phyloP scores from a whole-genome alignment of 2,113 vertebrate genomes.

The Rhegmatorhina hoffmannsi region DNA sequence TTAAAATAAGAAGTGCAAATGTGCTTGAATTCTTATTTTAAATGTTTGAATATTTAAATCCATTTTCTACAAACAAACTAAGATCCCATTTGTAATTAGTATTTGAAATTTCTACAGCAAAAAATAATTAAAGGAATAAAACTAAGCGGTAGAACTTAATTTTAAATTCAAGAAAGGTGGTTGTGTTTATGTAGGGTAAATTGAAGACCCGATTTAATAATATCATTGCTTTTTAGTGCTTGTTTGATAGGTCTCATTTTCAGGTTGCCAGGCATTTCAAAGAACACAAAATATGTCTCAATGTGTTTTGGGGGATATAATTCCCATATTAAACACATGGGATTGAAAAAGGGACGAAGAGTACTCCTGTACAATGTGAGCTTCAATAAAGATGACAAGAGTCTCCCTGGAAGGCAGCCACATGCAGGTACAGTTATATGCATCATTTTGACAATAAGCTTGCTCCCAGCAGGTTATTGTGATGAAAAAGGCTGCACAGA shows the following conservation, averaged over 20 bases:
- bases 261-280: slow-evolving; percentile 10
- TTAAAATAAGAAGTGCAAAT: background rate
- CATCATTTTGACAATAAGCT: slow-evolving; percentile 17
- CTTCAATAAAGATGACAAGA: slow-evolving; percentile 37
- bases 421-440: background rate
- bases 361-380: background rate
- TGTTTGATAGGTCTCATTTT: background rate
- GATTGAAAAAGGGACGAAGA: background rate
- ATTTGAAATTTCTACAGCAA: background rate
- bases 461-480: background rate
- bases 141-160: background rate
- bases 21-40: background rate
- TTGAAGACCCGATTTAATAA: background rate
- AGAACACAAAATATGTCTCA: background rate
- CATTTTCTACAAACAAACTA: background rate
- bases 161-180: background rate
- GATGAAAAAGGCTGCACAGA: background rate
- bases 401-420: background rate
- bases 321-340: slow-evolving; percentile 37
- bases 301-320: slow-evolving; percentile 4
- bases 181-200: background rate
- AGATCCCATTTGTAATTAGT: background rate
- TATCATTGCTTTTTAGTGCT: background rate
- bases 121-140: background rate
- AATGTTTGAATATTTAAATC: background rate